phyloP scores from a whole-genome alignment of 2,797 vertebrate species.

The Momotus momota region DNA sequence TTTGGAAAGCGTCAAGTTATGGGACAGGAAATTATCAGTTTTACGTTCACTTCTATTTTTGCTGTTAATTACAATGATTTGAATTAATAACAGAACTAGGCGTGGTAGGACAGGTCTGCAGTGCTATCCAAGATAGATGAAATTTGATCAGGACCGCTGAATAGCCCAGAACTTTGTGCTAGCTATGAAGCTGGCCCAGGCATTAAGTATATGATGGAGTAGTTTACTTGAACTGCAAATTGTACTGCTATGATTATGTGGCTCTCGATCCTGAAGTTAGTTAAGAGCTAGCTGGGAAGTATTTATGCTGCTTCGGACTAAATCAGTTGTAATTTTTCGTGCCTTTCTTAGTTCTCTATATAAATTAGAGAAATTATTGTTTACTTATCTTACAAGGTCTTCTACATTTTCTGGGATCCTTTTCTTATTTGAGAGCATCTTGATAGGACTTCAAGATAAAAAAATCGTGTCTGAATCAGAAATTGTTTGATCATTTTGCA shows the following conservation, averaged over 20 bases:
- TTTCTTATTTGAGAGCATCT: neutral
- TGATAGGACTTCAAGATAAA: neutral
- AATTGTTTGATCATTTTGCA: neutral
- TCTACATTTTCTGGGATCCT: neutral
- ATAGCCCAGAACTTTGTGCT: neutral
- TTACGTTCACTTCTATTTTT: neutral
- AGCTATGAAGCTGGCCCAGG: neutral
- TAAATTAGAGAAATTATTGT: neutral
- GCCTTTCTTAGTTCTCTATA: neutral
- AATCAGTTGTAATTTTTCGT: neutral
- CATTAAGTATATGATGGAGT: neutral
- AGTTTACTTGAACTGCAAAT: neutral
- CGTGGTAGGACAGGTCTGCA: neutral
- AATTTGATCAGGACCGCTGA: neutral
- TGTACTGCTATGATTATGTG: neutral
- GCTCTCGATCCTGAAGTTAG: neutral
- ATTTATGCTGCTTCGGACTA: neutral
- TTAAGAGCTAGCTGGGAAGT: neutral
- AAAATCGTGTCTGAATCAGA: neutral
- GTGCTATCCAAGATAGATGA: neutral
- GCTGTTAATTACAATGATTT: neutral
- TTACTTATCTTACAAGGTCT: neutral
- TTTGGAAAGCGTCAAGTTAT: neutral
- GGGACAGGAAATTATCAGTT: neutral
- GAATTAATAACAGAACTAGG: neutral